phyloP scores from a whole-genome alignment of 2,888 invertebrate genomes.

The Anthrax anthrax region DNA sequence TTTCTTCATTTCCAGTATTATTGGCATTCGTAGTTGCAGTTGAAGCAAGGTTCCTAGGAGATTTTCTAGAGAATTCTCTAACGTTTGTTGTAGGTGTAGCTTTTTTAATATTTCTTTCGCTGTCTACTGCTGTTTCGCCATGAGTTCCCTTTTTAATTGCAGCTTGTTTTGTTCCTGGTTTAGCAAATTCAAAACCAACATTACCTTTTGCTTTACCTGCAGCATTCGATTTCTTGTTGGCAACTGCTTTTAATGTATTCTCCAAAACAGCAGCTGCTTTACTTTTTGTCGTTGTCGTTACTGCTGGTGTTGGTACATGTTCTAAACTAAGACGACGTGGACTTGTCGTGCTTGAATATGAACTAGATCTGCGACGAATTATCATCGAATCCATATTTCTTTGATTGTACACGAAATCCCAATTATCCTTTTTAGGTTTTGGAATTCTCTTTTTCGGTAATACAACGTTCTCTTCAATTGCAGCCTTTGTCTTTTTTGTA shows the following conservation, averaged over 20 bases:
- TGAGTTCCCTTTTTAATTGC: constrained; percentile 15
- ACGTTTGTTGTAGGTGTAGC: background rate
- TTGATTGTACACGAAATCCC: constrained; percentile 46
- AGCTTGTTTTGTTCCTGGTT: constrained; percentile 24
- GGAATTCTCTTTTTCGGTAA: constrained; percentile 2
- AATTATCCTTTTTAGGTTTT: constrained; percentile 16
- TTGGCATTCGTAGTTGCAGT: background rate
- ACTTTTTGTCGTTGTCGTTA: too few species aligned
- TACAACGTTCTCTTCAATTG: background rate
- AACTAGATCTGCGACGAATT: constrained; percentile 68
- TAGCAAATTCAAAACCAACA: constrained; percentile 27
- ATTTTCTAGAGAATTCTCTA: constrained; percentile 14
- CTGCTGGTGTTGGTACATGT: background rate
- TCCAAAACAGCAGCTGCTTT: too few species aligned
- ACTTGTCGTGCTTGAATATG: constrained; percentile 59
- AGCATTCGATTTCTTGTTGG: constrained; percentile 10
- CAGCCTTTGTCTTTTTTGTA: background rate
- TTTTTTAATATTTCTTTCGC: constrained; percentile 22
- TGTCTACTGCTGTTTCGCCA: constrained; percentile 20
- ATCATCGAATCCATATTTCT: constrained; percentile 64
- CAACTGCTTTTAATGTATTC: constrained; percentile 15
- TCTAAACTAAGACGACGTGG: constrained; percentile 44
- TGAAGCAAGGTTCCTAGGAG: constrained; percentile 8
- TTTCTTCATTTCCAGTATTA: background rate
- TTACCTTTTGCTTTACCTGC: constrained; percentile 9